Evolutionary conservation across 2,113 vertebrate species (phyloP).

Genomic region (Azemiops feae): DNA sequence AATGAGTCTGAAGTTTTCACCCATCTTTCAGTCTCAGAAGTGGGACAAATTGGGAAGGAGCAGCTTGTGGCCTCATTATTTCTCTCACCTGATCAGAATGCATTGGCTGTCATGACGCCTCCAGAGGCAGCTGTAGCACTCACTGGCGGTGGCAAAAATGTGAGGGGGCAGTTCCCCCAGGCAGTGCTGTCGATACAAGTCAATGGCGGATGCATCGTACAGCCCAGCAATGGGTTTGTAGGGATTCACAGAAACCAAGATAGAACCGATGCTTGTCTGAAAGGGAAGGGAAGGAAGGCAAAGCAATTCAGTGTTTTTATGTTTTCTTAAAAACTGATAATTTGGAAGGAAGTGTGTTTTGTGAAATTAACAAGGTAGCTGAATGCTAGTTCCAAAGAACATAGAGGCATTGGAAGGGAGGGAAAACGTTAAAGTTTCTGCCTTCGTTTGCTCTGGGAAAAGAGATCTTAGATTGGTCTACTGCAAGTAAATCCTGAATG

Average conservation of each 20-base stretch:
- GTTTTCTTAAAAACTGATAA: not conserved
- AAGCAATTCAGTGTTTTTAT: conserved; percentile 31
- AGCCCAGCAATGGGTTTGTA: conserved; percentile 83
- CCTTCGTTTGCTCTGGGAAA: not conserved
- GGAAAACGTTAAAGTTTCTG: not conserved
- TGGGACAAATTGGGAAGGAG: not conserved
- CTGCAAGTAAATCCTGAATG: not conserved
- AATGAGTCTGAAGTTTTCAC: not conserved
- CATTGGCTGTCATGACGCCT: conserved; percentile 92
- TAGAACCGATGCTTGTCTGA: conserved; percentile 91
- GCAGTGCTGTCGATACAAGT: conserved; percentile 83
- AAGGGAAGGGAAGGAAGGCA: conserved; percentile 37
- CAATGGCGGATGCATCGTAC: conserved; percentile 76
- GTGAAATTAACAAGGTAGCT: not conserved
- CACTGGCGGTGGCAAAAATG: conserved; percentile 90
- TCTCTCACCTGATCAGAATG: conserved; percentile 88
- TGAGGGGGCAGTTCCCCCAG: conserved; percentile 91
- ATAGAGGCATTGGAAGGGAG: not conserved
- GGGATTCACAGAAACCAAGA: conserved; percentile 88
- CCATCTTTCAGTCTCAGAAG: not conserved
- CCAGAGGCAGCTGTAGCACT: conserved; percentile 94
- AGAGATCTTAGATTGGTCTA: not conserved
- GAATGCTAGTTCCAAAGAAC: not conserved
- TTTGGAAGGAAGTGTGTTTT: not conserved
- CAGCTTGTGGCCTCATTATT: not conserved